Base-by-base conservation (phyloP, 2,113 vertebrate genomes). In the Cebus imitator region DNA sequence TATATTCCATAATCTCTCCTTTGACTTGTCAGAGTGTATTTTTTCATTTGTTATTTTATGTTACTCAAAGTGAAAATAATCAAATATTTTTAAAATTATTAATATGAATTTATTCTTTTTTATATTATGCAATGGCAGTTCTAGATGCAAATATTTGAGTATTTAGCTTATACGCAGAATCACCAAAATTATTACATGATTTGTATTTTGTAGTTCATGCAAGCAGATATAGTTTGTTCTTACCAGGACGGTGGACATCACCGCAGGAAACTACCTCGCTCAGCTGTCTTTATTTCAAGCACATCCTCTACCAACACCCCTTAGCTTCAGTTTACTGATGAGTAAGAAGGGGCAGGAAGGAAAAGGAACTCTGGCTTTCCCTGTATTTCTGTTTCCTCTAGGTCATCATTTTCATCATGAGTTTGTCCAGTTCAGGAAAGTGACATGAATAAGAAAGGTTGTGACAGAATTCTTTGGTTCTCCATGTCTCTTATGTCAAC, bases 231-330 rank as follows among this genome's bases (percentile, higher is more conserved):
- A 27, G 21, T 75, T 45, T 40, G 17, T 50, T 87, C 68, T 83
- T 35, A n/a, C 6, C n/a, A 64, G 25, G 6, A 72, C 3, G n/a
- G 23, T 48, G n/a, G 48, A 23, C 8, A 12, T 68, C 45, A 17
- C 27, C 7, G 3, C 1, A 32, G 48, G 37, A 61, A 32, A 21
- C 16, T 6, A 37, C 17, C 11, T 27, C 35, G 0, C 7, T 57
- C 21, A 0, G 14, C 14, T 25, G 4, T 20, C 35, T 3, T 20
- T 27, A 8, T n/a, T 35, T 86, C 40, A 52, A 1, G 3, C 2
- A 17, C 2, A 4, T 2, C 6, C 3, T 43, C 32, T 20, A 9
- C 37, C 2, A 9, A 37, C 0, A 5, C 6, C 43, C 2, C 10
- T 35, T 9, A 3, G 40, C 18, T 64, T 73, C 45, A 4, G n/a